Evolutionary conservation across 2,797 vertebrate species (phyloP).

Genomic region (Callimico goeldii): DNA sequence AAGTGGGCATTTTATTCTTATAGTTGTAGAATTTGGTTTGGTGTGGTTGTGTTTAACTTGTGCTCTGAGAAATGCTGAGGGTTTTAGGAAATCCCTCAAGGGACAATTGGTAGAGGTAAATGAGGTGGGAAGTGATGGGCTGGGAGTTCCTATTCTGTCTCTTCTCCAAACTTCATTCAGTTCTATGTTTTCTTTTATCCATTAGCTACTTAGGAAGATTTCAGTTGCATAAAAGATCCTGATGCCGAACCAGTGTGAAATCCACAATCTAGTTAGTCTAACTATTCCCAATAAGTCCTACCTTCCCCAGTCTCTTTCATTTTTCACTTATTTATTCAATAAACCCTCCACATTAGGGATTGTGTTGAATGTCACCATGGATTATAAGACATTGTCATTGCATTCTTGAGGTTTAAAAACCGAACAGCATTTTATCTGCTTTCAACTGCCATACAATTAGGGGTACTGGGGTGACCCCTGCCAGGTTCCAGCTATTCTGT

Average conservation of each 20-base stretch:
- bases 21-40: neutral
- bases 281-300: neutral
- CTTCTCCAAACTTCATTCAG: neutral
- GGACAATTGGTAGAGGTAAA: neutral
- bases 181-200: neutral
- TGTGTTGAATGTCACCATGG: neutral
- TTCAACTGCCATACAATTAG: neutral
- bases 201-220: neutral
- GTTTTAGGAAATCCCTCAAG: neutral
- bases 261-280: neutral
- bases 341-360: neutral
- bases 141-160: neutral
- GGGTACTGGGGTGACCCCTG: neutral
- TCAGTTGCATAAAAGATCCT: neutral
- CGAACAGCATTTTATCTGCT: neutral
- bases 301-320: neutral
- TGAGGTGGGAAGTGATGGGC: neutral
- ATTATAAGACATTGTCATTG: neutral
- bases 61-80: neutral
- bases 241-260: neutral
- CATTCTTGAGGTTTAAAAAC: neutral
- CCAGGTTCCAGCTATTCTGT: neutral
- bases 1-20: neutral
- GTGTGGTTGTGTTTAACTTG: neutral
- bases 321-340: neutral